Percentiles rank a stretch among this genome's conserved stretches.
phyloP scores from a whole-genome alignment of 2,797 vertebrate species.

The Benthosema pterotum region DNA sequence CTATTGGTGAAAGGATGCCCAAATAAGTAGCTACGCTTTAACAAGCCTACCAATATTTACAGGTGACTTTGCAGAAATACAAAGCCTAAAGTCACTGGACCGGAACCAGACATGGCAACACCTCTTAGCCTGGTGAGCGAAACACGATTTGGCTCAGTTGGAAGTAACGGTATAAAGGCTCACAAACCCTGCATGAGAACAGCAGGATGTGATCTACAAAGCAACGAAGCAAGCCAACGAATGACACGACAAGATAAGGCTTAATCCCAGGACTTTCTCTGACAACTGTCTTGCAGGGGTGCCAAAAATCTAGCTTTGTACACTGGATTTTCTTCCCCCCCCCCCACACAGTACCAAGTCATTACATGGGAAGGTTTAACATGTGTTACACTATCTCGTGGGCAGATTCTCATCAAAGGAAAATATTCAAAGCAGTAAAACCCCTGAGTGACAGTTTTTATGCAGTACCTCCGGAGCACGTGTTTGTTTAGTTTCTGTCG shows the following conservation, averaged over 20 bases:
- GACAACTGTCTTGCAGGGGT: neutral
- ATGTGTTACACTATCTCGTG: neutral
- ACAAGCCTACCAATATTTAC: too few species aligned
- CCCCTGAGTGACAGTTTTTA: constrained; percentile 1
- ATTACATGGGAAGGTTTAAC: neutral
- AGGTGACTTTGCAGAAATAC: too few species aligned
- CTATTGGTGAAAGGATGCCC: too few species aligned
- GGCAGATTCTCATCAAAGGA: neutral
- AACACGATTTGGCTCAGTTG: constrained; percentile 33
- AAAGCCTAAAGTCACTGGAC: too few species aligned
- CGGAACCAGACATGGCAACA: too few species aligned
- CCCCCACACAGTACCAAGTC: neutral
- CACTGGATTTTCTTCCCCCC: constrained; percentile 2
- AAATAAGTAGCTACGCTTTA: too few species aligned
- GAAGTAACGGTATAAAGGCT: constrained; percentile 33
- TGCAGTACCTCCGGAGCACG: constrained; percentile 19
- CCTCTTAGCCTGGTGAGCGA: constrained; percentile 34
- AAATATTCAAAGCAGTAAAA: neutral
- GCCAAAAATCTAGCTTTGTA: constrained; percentile 2
- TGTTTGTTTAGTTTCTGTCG: constrained; percentile 9
- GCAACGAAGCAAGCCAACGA: constrained; percentile 18
- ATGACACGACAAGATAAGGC: constrained; percentile 1
- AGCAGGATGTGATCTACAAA: constrained; percentile 41
- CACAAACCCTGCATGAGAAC: constrained; percentile 18
- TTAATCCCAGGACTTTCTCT: constrained; percentile 2